Base-by-base conservation (phyloP, 37 sponge, comb jelly and placozoan genomes). In the Hormiphora californensis region DNA sequence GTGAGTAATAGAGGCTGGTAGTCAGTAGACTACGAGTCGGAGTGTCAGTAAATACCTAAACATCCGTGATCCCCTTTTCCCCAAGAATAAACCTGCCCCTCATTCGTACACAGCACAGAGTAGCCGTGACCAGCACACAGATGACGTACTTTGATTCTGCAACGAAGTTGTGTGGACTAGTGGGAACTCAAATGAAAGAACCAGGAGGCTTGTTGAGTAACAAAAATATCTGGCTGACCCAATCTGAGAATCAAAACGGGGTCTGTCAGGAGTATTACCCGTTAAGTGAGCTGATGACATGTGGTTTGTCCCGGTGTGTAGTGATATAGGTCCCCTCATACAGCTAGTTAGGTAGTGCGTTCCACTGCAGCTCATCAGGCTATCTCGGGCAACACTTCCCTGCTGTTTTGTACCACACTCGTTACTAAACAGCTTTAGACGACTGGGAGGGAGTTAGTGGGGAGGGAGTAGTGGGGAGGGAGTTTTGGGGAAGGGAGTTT, bases 1-100 rank as follows among this genome's bases (percentile, higher is more conserved):
- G n/a, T n/a, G n/a, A n/a, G n/a, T n/a, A n/a, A n/a, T n/a, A n/a
- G n/a, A n/a, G n/a, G n/a, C n/a, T n/a, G n/a, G n/a, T n/a, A n/a
- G n/a, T n/a, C n/a, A n/a, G n/a, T n/a, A n/a, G n/a, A n/a, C n/a
- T n/a, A n/a, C n/a, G n/a, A n/a, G n/a, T n/a, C n/a, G n/a, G n/a
- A n/a, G n/a, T n/a, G n/a, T n/a, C n/a, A n/a, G n/a, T n/a, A n/a
- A n/a, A n/a, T 33, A 65, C 67, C 67, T 38, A 65, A 65, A 34
- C 67, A 65, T 1, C 67, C 67, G 28, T 31, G 67, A 28, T 65
- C 67, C 9, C 67, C 67, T 65, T 65, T 65, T 3, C 67, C 67
- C 67, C 67, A 65, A 17, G 31, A 36, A 38, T 36, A 65, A 5
- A 65, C 67, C 35, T 33, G 32, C 1, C 67, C 67, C 12, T 65